Base-by-base conservation (phyloP, 2,888 invertebrate species). In the Masnerella sp. region DNA sequence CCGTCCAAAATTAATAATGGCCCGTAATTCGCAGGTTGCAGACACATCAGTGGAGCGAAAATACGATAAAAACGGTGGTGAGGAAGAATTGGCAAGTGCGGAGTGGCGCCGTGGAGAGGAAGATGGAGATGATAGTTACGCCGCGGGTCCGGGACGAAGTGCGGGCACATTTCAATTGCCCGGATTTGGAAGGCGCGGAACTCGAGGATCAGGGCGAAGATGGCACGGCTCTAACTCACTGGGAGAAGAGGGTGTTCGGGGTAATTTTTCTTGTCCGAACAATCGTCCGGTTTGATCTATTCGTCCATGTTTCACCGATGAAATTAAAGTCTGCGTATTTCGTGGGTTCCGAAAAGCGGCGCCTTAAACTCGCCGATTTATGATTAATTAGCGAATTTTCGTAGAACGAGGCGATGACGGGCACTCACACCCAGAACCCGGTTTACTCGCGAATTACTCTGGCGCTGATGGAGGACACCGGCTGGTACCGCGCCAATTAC, bases 381-480 rank as follows among this genome's bases (percentile, higher is more conserved):
- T n/a, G n/a, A n/a, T n/a, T n/a, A n/a, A n/a, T n/a, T n/a, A n/a
- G n/a, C n/a, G n/a, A n/a, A n/a, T n/a, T n/a, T n/a, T n/a, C n/a
- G 7, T 84, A 97, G 96, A 98, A 98, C 88, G 99, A 99, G 89
- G 98, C 98, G 0, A 99, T 99, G 99, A 99, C 99, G 0, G 99
- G 98, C 1, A 98, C 98, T 0, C 99, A 99, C 88, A 99, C 99
- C 0, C 98, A 98, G 88, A 97, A 98, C 88, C 97, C 98, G 0
- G 96, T 97, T 0, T 98, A 98, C 88, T 98, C 98, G 0, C 90
- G 97, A 14, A 93, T 99, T 58, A 98, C 98, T 0, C 90, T 99
- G 76, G 99, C 99, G 0, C 88, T 99, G 75, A 95, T 99, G 96
- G 98, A 99, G 86, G 99, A 99, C 85, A 98, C 98, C 0, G 99